A percentile compares a stretch with the other conserved stretches of the same genome.
These are phyloP conservation scores for Limonius californicus DNA, from an alignment of 1,140 invertebrate species.

Conservation along the genomic window DNA sequence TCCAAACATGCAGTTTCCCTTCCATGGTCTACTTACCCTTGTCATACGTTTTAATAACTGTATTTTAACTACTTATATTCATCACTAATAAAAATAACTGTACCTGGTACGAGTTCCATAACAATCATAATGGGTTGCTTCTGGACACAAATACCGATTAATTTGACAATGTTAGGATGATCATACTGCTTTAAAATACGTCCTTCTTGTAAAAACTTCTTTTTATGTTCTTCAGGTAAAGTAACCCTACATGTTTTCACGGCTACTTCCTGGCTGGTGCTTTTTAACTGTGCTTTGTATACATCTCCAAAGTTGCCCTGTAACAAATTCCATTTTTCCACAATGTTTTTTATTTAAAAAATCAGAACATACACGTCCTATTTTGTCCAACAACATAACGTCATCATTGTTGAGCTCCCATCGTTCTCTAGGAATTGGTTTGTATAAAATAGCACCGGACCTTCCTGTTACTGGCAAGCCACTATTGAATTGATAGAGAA, in stretches of 20 bases:
- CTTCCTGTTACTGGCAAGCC: constrained; percentile 84
- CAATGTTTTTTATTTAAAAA: not conserved
- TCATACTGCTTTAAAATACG: constrained; percentile 95
- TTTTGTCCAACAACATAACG: constrained; percentile 88
- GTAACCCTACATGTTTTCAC: constrained; percentile 95
- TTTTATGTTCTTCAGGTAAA: constrained; percentile 91
- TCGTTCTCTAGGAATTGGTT: constrained; percentile 83
- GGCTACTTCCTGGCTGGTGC: constrained; percentile 81
- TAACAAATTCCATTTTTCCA: not conserved
- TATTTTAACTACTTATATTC: too few relatives aligned
- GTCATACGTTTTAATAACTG: not conserved
- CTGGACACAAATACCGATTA: constrained; percentile 97
- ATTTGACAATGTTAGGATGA: constrained; percentile 92
- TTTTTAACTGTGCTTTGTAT: constrained; percentile 83
- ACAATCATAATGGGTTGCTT: constrained; percentile 99
- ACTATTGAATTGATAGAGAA: constrained; percentile 80
- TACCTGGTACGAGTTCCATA: constrained; percentile 94
- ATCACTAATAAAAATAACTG: not conserved
- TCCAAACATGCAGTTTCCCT: too few relatives aligned
- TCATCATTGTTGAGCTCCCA: constrained; percentile 98
- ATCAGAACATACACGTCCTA: constrained; percentile 74
- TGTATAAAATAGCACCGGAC: constrained; percentile 84
- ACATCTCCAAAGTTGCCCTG: constrained; percentile 98
- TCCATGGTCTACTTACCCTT: too few relatives aligned
- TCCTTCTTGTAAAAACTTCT: constrained; percentile 94